A percentile compares a stretch with the other conserved stretches of the same genome.
Evolutionary conservation across 2,888 invertebrate genomes (phyloP).

Genomic region (Drosophila meridiana): DNA sequence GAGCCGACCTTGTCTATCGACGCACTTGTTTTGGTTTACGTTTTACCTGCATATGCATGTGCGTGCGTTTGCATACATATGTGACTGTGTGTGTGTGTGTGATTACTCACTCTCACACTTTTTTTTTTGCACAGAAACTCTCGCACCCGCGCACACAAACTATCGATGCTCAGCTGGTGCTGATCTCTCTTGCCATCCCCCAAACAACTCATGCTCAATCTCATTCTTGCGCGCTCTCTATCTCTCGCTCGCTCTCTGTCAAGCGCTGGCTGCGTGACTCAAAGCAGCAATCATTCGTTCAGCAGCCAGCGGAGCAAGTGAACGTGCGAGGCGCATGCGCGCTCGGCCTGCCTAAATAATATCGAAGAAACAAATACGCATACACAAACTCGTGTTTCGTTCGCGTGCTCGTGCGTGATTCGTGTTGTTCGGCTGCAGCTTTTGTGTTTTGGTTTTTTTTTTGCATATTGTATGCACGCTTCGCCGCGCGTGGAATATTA

Average conservation of each 20-base stretch:
- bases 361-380: slow-evolving; percentile 23
- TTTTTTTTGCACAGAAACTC: slow-evolving; percentile 18
- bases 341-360: slow-evolving; percentile 56
- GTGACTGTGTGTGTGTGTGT: not conserved
- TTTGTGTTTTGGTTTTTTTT: slow-evolving; percentile 35
- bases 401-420: slow-evolving; percentile 34
- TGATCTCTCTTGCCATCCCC: slow-evolving; percentile 40
- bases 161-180: slow-evolving; percentile 45
- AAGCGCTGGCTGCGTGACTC: slow-evolving; percentile 26
- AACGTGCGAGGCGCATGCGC: slow-evolving; percentile 78
- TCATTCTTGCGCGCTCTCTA: slow-evolving; percentile 1
- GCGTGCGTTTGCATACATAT: slow-evolving; percentile 4
- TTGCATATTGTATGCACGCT: slow-evolving; percentile 63
- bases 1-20: slow-evolving; percentile 25
- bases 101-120: slow-evolving; percentile 20
- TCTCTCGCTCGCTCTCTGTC: not conserved
- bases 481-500: slow-evolving; percentile 68
- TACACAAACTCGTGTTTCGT: slow-evolving; percentile 24
- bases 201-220: slow-evolving; percentile 9
- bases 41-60: slow-evolving; percentile 36
- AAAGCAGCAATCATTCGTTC: slow-evolving; percentile 62
- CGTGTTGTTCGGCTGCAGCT: slow-evolving; percentile 40
- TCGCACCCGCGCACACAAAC: slow-evolving; percentile 30
- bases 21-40: slow-evolving; percentile 64
- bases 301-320: slow-evolving; percentile 62